Evolutionary conservation across 1,140 invertebrate genomes (phyloP), one percentile per base, ranked within the genome.

Genomic region (Dufourea novaeangliae): DNA sequence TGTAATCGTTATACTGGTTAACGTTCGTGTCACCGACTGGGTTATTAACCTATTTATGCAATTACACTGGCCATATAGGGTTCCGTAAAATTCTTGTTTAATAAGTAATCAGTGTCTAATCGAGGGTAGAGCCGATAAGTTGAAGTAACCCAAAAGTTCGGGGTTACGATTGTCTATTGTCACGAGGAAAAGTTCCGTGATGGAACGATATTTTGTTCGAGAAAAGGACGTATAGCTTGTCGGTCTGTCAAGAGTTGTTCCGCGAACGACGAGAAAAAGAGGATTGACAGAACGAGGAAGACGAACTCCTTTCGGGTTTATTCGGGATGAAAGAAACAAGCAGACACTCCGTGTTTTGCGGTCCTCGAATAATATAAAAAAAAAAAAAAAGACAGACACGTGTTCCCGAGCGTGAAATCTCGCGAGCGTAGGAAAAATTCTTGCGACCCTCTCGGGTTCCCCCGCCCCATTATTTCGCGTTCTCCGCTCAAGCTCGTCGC

Each of bases 361-460:
- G 20, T 61, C 27, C 63, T 78, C 17, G 67, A 71, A 46, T 29
- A 32, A 59, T 39, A 37, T n/a, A 57, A 27, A 70, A 66, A 17
- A 20, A 59, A 64, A 7, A 67, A 63, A n/a, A 14, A 50, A n/a
- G 5, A 39, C 29, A 25, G 59, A 66, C 39, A 27, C 59, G 22
- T 22, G 10, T 78, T 25, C 27, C 52, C 52, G 59, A 73, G 81
- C 44, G 76, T 79, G 70, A 84, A 83, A 84, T 75, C 59, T n/a
- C 50, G 44, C 64, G 50, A 46, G 46, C n/a, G 69, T 67, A 82
- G 46, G 34, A 82, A 59, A 72, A 79, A 64, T 64, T 84, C 50
- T 82, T 61, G 41, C 50, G 7, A 32, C n/a, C 22, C 57, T 63
- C 62, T n/a, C n/a, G n/a, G 59, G 54, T 8, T 37, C 34, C 3